Conservation (phyloP, 2,113 vertebrate genomes). For the Mixornis gularis region DNA sequence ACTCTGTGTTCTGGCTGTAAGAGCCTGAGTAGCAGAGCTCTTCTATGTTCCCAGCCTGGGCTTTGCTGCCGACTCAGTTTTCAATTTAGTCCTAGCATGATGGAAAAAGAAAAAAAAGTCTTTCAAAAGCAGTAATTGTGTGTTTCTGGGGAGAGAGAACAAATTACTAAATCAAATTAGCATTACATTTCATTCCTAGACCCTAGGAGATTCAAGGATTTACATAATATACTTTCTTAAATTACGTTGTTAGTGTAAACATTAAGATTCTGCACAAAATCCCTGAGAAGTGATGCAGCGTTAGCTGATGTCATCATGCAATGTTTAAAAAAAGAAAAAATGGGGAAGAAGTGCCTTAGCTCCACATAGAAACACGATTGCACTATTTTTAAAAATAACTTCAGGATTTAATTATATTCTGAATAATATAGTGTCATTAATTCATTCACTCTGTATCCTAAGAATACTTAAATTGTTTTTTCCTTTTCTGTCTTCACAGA, state of each 20-base stretch:
- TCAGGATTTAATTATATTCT: neutral
- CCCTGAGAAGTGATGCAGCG: neutral
- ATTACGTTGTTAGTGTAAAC: slow-evolving; percentile 37
- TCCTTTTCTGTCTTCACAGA: neutral
- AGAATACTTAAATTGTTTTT: neutral
- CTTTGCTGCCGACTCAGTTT: slow-evolving; percentile 36
- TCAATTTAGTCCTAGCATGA: slow-evolving; percentile 13
- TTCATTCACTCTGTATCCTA: neutral
- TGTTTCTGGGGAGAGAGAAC: slow-evolving; percentile 44
- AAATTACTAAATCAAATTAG: slow-evolving; percentile 67
- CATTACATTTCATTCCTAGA: slow-evolving; percentile 55
- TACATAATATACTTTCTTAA: slow-evolving; percentile 51
- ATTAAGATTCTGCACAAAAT: slow-evolving; percentile 21
- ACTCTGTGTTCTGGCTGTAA: neutral
- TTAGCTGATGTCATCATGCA: neutral
- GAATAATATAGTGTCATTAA: neutral
- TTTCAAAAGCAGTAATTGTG: slow-evolving; percentile 46
- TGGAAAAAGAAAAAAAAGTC: slow-evolving; percentile 32
- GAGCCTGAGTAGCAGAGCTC: neutral
- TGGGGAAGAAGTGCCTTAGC: neutral
- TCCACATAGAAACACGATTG: neutral
- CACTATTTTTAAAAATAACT: neutral
- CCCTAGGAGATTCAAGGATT: slow-evolving; percentile 41
- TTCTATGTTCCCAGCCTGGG: neutral
- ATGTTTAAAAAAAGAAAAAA: neutral